Evolutionary conservation across 2,888 invertebrate genomes (phyloP).

Genomic region (Nysson spinosus): DNA sequence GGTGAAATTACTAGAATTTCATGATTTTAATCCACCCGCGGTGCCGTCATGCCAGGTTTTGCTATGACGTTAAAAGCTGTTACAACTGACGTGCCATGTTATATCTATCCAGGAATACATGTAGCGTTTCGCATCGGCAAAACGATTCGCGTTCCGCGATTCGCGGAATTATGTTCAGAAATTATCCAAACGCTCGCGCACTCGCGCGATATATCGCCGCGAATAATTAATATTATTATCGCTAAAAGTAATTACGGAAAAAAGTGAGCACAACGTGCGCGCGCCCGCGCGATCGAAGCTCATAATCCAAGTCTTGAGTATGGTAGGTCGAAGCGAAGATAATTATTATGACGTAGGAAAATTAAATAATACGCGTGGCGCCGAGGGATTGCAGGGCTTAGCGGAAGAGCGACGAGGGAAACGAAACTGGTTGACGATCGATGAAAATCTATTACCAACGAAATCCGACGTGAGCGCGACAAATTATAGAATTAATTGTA

Average conservation of each 20-base stretch:
- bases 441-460: slow-evolving; percentile 68
- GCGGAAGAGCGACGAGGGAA: slow-evolving; percentile 17
- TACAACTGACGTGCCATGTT: slow-evolving; percentile 24
- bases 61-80: slow-evolving; percentile 40
- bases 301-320: not conserved
- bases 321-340: not conserved
- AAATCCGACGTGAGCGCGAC: slow-evolving; percentile 70
- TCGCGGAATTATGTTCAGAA: slow-evolving; percentile 20
- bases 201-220: slow-evolving; percentile 23
- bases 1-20: slow-evolving; percentile 34
- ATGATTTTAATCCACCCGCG: slow-evolving; percentile 43
- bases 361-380: not conserved
- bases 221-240: slow-evolving; percentile 41
- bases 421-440: slow-evolving; percentile 47
- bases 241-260: too few species aligned
- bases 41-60: slow-evolving; percentile 22
- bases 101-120: not conserved
- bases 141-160: slow-evolving; percentile 27
- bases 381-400: too few species aligned
- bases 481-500: slow-evolving; percentile 74
- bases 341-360: not conserved
- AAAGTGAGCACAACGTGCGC: slow-evolving; percentile 41
- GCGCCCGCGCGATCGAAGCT: too few species aligned
- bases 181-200: slow-evolving; percentile 12
- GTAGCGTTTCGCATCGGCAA: not conserved